These are phyloP conservation scores for Harlomillsia oculata DNA, from an alignment of 1,140 invertebrate species.

Conservation along the genomic window DNA sequence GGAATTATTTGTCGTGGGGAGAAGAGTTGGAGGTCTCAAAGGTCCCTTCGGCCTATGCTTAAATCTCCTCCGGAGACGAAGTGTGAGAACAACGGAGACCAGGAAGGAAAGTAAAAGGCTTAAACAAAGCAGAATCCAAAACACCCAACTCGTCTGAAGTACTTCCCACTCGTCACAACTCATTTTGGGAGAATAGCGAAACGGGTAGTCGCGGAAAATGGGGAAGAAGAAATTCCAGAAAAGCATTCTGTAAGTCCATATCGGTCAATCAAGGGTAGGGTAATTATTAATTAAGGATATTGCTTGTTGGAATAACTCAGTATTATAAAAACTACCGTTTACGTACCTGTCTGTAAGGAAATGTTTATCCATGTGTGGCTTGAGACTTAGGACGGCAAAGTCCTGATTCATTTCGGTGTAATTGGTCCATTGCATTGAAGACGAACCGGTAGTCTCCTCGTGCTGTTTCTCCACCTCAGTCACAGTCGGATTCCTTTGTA, in stretches of 20 bases:
- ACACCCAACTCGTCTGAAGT: constrained; percentile 26
- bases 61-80: neutral
- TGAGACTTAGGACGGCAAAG: constrained; percentile 34
- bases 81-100: constrained; percentile 15
- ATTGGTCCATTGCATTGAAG: constrained; percentile 29
- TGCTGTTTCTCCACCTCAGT: too few species aligned
- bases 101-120: constrained; percentile 21
- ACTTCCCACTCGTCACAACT: constrained; percentile 27
- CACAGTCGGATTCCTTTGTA: too few species aligned
- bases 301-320: neutral
- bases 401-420: constrained; percentile 36
- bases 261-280: neutral
- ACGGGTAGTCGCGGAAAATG: constrained; percentile 37
- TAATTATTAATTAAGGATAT: neutral
- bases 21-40: too few species aligned
- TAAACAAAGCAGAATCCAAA: constrained; percentile 26
- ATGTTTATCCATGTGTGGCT: constrained; percentile 35
- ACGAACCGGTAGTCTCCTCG: too few species aligned
- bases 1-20: too few species aligned
- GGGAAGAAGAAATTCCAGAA: constrained; percentile 39
- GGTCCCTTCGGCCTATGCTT: too few species aligned
- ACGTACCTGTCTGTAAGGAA: constrained; percentile 35
- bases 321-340: neutral
- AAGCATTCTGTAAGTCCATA: constrained; percentile 32
- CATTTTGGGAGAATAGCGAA: constrained; percentile 4